These are phyloP conservation scores for Holacanthus passer DNA, from an alignment of 2,113 vertebrate genomes.

Conservation along the genomic window DNA sequence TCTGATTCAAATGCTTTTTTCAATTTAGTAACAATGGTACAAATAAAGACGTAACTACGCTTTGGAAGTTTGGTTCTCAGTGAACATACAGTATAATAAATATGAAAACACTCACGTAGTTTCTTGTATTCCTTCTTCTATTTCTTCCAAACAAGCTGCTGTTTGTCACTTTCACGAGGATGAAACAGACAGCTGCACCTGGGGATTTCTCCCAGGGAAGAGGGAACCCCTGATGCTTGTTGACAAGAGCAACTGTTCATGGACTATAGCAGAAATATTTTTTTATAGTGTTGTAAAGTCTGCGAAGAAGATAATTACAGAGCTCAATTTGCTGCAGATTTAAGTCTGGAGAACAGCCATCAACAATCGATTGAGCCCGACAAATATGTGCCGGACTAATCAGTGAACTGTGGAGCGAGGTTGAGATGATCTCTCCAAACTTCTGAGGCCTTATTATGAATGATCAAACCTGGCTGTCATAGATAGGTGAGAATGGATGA, in stretches of 20 bases:
- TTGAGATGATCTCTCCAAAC: slow-evolving; percentile 13
- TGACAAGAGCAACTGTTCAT: neutral
- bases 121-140: neutral
- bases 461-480: neutral
- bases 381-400: slow-evolving; percentile 32
- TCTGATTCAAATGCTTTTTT: neutral
- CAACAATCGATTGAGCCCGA: slow-evolving; percentile 22
- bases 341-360: neutral
- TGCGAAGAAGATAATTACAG: slow-evolving; percentile 24
- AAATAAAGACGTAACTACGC: neutral
- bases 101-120: neutral
- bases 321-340: slow-evolving; percentile 14
- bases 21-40: neutral
- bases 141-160: slow-evolving; percentile 6
- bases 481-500: slow-evolving; percentile 2
- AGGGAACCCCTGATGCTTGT: neutral
- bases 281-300: neutral
- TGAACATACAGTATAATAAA: neutral
- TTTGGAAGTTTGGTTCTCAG: slow-evolving; percentile 11
- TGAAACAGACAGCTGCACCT: neutral
- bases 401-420: slow-evolving; percentile 13
- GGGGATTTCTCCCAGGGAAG: neutral
- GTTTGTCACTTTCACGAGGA: neutral
- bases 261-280: neutral
- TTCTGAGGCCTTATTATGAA: neutral